These are phyloP conservation scores for Ichneumon xanthorius DNA, from an alignment of 2,888 invertebrate species.

Conservation along the genomic window DNA sequence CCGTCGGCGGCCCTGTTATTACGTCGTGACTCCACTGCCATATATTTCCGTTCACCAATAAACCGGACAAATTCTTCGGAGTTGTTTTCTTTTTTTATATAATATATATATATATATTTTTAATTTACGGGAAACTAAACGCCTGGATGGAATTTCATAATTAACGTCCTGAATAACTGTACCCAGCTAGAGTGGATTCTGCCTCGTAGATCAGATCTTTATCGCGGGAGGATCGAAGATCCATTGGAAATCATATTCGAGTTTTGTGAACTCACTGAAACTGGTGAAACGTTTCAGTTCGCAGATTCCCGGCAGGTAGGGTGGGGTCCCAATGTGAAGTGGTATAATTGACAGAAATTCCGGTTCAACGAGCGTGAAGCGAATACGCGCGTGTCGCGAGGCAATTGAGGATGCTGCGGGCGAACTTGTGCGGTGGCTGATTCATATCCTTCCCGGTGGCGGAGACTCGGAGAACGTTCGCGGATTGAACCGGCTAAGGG, in stretches of 20 bases:
- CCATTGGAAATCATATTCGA: slow-evolving; percentile 36
- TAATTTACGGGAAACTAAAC: neutral
- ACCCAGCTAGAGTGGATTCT: neutral
- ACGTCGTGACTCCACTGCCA: slow-evolving; percentile 31
- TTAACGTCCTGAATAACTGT: slow-evolving; percentile 1
- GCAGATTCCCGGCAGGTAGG: neutral
- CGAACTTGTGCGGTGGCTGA: slow-evolving; percentile 18
- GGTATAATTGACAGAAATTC: slow-evolving; percentile 65
- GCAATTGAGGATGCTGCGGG: slow-evolving; percentile 50
- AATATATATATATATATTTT: neutral
- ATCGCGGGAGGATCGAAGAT: slow-evolving; percentile 35
- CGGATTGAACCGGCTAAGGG: slow-evolving; percentile 36
- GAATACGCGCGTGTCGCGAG: slow-evolving; percentile 58
- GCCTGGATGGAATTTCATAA: slow-evolving; percentile 7
- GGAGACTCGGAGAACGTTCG: slow-evolving; percentile 36
- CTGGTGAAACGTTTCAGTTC: slow-evolving; percentile 32
- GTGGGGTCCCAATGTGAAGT: slow-evolving; percentile 17
- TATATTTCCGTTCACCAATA: slow-evolving; percentile 33
- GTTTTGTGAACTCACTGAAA: slow-evolving; percentile 27
- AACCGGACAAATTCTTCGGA: slow-evolving; percentile 21
- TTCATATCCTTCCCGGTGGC: slow-evolving; percentile 37
- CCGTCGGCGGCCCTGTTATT: slow-evolving; percentile 42
- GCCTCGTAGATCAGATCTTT: slow-evolving; percentile 22
- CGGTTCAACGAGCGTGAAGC: slow-evolving; percentile 55
- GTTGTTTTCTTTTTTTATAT: neutral